Percentiles rank a stretch among this genome's conserved stretches.
Evolutionary conservation across 2,797 vertebrate species (phyloP).

Genomic region (Peromyscus aztecus): DNA sequence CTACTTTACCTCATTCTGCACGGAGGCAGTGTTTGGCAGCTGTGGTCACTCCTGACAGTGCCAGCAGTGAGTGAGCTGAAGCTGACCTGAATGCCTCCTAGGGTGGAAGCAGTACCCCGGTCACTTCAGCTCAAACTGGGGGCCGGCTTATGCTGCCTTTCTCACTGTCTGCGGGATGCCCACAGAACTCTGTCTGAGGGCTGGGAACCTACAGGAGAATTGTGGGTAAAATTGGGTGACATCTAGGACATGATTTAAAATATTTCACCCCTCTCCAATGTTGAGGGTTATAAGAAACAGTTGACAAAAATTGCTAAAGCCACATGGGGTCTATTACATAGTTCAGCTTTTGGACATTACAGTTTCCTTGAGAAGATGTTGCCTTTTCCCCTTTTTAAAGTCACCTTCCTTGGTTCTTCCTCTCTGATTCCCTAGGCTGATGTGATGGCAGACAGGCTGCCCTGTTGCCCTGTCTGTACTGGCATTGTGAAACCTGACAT

Average conservation of each 20-base stretch:
- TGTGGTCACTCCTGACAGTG: background rate
- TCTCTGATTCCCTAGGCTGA: constrained; percentile 87
- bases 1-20: background rate
- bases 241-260: background rate
- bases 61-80: background rate
- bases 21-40: background rate
- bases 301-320: background rate
- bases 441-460: constrained; percentile 92
- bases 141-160: background rate
- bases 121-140: background rate
- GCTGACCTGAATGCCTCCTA: background rate
- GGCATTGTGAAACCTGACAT: constrained; percentile 96
- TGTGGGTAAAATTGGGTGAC: background rate
- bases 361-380: background rate
- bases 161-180: background rate
- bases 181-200: background rate
- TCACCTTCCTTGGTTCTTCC: background rate
- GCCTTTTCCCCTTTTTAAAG: background rate
- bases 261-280: background rate
- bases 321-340: no score
- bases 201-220: background rate
- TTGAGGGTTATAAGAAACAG: background rate
- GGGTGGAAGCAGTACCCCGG: background rate
- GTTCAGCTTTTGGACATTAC: background rate
- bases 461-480: constrained; percentile 91